Evolutionary conservation across 2,797 vertebrate species (phyloP), one percentile per base, ranked within the genome.

Genomic region (Sus cebifrons): DNA sequence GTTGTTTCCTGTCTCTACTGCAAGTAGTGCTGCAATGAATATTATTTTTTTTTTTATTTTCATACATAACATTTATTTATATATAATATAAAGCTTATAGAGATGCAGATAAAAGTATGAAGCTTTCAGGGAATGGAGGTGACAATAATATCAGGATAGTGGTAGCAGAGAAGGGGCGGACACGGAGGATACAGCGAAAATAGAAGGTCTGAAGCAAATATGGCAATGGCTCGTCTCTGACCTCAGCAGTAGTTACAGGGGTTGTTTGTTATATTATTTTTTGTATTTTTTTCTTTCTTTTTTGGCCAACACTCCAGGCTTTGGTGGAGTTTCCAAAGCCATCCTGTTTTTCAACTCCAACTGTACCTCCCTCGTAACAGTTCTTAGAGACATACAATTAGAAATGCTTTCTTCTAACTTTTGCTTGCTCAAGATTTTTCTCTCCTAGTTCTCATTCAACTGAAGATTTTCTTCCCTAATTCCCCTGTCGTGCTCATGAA

Each of bases 391-490:
- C 21, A 32, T 65, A 73, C 82, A 89, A 67, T 12, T 14, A 5
- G 25, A 88, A 86, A 81, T 40, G n/a, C 27, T 82, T 78, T 84
- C 32, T 56, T 87, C 70, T 36, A 67, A 36, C 13, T 86, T 17
- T 65, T 65, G 8, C 21, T 32, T 60, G 18, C 21, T 86, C 49
- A 87, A 84, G 65, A 73, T n/a, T 91, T 78, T 92, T 82, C 83
- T 96, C 64, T 70, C 67, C n/a, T n/a, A 27, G 44, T 64, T 32
- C n/a, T 92, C 68, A 71, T 32, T 75, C 56, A 75, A 21, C 54
- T 91, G 32, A 94, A 70, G 27, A 78, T 44, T 62, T 83, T 92
- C 58, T 86, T 68, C 65, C 88, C 60, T 68, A 56, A 18, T 36
- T 65, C 49, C 71, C 54, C 4, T 73, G 32, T 56, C 62, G 2